These are phyloP conservation scores for Aurelia sp. DNA, from an alignment of 30 jellyfish, hydroid and myxozoan species.

Conservation along the genomic window DNA sequence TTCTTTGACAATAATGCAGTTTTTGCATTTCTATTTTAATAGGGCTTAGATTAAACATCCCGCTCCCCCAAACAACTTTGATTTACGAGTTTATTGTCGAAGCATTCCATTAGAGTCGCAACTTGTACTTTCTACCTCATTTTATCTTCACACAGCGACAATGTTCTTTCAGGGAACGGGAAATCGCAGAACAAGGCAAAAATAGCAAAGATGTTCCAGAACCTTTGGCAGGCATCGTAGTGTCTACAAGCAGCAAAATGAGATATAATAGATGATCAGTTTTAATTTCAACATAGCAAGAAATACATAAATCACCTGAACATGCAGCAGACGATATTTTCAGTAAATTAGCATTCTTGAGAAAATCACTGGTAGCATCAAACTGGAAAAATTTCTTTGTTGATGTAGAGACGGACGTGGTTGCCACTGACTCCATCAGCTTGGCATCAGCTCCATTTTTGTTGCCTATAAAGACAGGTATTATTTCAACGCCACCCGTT, in stretches of 20 bases:
- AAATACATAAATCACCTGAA: slow-evolving; percentile 62
- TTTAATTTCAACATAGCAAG: no score
- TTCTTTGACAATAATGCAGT: no score
- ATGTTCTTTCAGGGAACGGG: no score
- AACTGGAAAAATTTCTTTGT: slow-evolving; percentile 42
- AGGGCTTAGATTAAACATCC: no score
- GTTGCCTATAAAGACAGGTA: slow-evolving; percentile 77
- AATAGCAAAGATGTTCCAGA: no score
- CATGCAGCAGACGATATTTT: slow-evolving; percentile 80
- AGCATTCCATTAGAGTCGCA: no score
- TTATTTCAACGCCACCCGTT: slow-evolving; percentile 79
- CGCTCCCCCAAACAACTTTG: no score
- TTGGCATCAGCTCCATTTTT: slow-evolving; percentile 45
- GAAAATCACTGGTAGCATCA: slow-evolving; percentile 55
- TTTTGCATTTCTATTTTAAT: no score
- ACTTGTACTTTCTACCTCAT: no score
- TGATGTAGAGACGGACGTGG: slow-evolving; percentile 36
- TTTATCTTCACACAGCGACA: no score
- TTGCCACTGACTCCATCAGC: slow-evolving; percentile 61
- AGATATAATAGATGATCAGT: neutral
- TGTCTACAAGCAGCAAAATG: neutral
- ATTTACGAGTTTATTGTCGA: no score
- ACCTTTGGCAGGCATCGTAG: neutral
- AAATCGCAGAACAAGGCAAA: no score
- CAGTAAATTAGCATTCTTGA: slow-evolving; percentile 52